Conservation (phyloP, 2,888 invertebrate species). For the Limnephilus lunatus region DNA sequence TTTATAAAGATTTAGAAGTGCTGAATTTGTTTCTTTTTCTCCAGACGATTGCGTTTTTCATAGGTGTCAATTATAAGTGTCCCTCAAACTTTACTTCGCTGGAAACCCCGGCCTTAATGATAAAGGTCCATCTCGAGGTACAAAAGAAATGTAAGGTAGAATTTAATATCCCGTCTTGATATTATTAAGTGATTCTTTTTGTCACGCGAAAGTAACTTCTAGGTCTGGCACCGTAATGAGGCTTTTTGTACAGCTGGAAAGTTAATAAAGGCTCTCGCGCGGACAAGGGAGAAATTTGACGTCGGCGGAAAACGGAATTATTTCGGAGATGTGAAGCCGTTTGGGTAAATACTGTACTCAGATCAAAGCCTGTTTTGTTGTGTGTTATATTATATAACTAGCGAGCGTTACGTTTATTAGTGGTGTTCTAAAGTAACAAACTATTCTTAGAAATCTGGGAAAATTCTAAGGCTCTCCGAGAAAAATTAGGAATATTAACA, state of each 20-base stretch:
- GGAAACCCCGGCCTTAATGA: neutral
- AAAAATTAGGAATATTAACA: no score
- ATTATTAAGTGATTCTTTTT: constrained; percentile 36
- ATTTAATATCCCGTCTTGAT: constrained; percentile 24
- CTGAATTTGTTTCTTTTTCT: neutral
- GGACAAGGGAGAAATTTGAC: neutral
- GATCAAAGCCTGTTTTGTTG: neutral
- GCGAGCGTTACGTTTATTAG: no score
- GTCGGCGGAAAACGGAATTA: neutral
- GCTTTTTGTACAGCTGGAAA: neutral
- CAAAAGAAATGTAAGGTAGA: constrained; percentile 10
- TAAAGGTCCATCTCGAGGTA: neutral
- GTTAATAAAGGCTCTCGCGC: neutral
- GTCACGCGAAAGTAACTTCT: constrained; percentile 26
- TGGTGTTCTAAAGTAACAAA: no score
- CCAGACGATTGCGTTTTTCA: constrained; percentile 1
- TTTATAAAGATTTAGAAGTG: neutral
- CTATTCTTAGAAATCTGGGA: no score
- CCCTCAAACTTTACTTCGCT: constrained; percentile 28
- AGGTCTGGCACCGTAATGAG: neutral
- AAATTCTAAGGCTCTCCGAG: no score
- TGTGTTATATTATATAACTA: neutral
- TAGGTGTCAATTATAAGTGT: constrained; percentile 42
- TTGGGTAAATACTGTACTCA: neutral
- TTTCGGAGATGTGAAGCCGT: neutral